phyloP scores from a whole-genome alignment of 1,140 invertebrate genomes.

The Phenacoccus solenopsis region DNA sequence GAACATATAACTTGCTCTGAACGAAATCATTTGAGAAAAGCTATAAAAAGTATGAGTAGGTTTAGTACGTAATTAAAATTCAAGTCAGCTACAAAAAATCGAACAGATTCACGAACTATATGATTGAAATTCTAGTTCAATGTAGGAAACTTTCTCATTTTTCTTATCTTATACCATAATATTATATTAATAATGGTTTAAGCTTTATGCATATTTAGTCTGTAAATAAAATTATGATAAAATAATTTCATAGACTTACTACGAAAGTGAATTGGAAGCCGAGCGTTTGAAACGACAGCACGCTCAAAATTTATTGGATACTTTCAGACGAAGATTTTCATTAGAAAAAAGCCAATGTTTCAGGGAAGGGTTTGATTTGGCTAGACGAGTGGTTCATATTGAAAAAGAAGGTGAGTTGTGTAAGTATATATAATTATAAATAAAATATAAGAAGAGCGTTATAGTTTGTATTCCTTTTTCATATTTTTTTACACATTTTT shows the following conservation, averaged over 20 bases:
- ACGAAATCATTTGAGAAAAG: too few relatives aligned
- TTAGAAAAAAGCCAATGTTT: constrained; percentile 7
- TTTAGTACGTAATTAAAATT: too few relatives aligned
- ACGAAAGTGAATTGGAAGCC: not conserved
- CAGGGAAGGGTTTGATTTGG: not conserved
- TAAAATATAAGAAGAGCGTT: not conserved
- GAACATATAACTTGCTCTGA: too few relatives aligned
- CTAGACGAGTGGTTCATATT: not conserved
- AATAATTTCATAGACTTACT: not conserved
- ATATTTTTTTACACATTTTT: not conserved
- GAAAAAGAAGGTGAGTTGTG: not conserved
- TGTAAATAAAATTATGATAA: too few relatives aligned
- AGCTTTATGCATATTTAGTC: too few relatives aligned
- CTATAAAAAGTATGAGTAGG: too few relatives aligned
- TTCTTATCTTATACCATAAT: too few relatives aligned
- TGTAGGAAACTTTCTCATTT: too few relatives aligned
- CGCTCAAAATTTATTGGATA: not conserved
- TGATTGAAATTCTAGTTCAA: too few relatives aligned
- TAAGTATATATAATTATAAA: not conserved
- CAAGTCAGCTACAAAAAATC: too few relatives aligned
- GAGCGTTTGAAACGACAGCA: not conserved
- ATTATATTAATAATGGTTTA: too few relatives aligned
- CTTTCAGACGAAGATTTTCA: not conserved
- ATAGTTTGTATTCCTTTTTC: not conserved
- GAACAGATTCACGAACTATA: too few relatives aligned